Percentiles rank a stretch among this genome's conserved stretches.
Evolutionary conservation across 1,140 invertebrate species (phyloP).

Genomic region (Trissolcus basalis): DNA sequence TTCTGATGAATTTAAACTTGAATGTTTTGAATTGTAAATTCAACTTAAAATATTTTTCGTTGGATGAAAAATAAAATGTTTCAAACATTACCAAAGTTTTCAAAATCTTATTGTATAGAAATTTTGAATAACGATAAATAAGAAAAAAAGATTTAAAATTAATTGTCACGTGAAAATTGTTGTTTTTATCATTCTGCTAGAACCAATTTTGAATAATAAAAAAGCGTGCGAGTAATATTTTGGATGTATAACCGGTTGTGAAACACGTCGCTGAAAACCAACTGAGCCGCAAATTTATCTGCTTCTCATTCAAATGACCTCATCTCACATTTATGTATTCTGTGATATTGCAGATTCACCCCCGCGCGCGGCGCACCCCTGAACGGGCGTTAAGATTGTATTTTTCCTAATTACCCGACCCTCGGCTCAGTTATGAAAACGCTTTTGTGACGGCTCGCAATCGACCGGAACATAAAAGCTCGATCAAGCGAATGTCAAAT

Average conservation of each 20-base stretch:
- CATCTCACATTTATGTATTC: conserved; percentile 75
- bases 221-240: too few relatives aligned
- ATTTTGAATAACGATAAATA: too few relatives aligned
- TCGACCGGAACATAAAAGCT: conserved; percentile 22
- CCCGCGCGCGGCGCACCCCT: conserved; percentile 59
- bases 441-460: conserved; percentile 13
- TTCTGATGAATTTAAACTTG: too few relatives aligned
- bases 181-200: too few relatives aligned
- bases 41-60: too few relatives aligned
- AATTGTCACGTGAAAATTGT: too few relatives aligned
- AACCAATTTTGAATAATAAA: too few relatives aligned
- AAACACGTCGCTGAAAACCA: conserved; percentile 57
- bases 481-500: conserved; percentile 30
- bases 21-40: too few relatives aligned
- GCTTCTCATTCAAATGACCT: conserved; percentile 73
- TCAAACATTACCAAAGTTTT: too few relatives aligned
- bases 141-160: too few relatives aligned
- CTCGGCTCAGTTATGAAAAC: conserved; percentile 23
- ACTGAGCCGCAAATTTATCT: conserved; percentile 70
- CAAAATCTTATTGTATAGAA: too few relatives aligned
- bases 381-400: conserved; percentile 70
- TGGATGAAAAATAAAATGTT: too few relatives aligned
- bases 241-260: conserved; percentile 62
- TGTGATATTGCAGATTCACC: conserved; percentile 73
- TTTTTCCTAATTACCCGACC: conserved; percentile 47